phyloP scores from a whole-genome alignment of 2,888 invertebrate species.

The Sinhomidia bicolor region DNA sequence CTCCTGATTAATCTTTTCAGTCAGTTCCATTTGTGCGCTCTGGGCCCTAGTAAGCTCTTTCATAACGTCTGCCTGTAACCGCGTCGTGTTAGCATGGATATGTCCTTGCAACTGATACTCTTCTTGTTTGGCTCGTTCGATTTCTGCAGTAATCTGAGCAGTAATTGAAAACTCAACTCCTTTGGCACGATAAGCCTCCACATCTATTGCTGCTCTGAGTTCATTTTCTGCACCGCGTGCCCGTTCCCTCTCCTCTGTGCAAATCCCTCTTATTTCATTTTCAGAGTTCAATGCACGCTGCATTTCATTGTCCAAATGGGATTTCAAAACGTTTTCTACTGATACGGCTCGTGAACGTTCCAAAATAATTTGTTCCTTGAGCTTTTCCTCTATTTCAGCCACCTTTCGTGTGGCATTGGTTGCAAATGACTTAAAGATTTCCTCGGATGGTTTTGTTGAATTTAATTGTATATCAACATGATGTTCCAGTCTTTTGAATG shows the following conservation, averaged over 20 bases:
- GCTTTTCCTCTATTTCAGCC: slow-evolving; percentile 28
- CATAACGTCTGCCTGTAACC: slow-evolving; percentile 48
- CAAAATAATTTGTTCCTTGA: slow-evolving; percentile 41
- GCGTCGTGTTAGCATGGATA: slow-evolving; percentile 37
- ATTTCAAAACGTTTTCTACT: slow-evolving; percentile 39
- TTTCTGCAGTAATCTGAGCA: slow-evolving; percentile 47
- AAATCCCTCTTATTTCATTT: slow-evolving; percentile 15
- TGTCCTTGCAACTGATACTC: slow-evolving; percentile 40
- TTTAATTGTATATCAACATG: slow-evolving; percentile 59
- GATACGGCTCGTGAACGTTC: slow-evolving; percentile 43
- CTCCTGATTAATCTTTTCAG: slow-evolving; percentile 55
- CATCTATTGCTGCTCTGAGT: slow-evolving; percentile 52
- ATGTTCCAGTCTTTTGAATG: slow-evolving; percentile 58
- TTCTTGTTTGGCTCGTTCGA: slow-evolving; percentile 53
- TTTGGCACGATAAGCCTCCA: slow-evolving; percentile 62
- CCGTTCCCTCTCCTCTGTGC: slow-evolving; percentile 40
- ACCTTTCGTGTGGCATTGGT: slow-evolving; percentile 29
- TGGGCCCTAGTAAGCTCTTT: slow-evolving; percentile 65
- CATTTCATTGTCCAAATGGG: slow-evolving; percentile 51
- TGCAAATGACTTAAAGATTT: neutral
- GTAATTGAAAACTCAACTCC: slow-evolving; percentile 66
- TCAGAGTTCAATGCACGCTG: slow-evolving; percentile 49
- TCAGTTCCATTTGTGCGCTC: slow-evolving; percentile 56
- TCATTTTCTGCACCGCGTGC: slow-evolving; percentile 50
- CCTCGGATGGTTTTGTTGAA: neutral